phyloP scores from a whole-genome alignment of 2,888 invertebrate species.

The Pachymerium ferrugineum region DNA sequence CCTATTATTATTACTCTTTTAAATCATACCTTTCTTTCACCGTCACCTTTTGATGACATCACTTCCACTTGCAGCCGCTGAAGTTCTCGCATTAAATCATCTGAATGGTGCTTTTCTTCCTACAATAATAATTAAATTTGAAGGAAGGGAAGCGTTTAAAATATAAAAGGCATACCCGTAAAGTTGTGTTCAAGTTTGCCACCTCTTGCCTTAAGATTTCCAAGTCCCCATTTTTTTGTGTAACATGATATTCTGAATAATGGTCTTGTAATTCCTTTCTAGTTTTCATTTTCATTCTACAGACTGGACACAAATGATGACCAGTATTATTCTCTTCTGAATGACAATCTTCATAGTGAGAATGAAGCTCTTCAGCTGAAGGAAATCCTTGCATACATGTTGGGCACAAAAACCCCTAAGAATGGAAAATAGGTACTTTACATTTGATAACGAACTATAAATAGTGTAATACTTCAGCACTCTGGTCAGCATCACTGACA shows the following conservation, averaged over 20 bases:
- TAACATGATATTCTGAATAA: conserved; percentile 41
- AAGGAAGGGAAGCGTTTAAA: background rate
- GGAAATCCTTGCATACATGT: conserved; percentile 49
- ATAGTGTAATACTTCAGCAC: background rate
- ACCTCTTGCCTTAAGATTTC: conserved; percentile 46
- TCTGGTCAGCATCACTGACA: background rate
- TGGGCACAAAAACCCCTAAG: conserved; percentile 52
- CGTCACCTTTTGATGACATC: conserved; percentile 24
- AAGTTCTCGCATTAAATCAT: conserved; percentile 48
- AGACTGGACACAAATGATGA: conserved; percentile 42
- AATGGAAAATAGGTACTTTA: background rate
- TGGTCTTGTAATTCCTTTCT: conserved; percentile 41
- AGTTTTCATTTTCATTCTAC: conserved; percentile 41
- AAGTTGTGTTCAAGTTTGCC: conserved; percentile 44
- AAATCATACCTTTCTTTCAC: conserved; percentile 6
- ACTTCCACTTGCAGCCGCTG: conserved; percentile 42
- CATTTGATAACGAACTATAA: background rate
- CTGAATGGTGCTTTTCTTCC: conserved; percentile 48
- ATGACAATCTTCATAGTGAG: conserved; percentile 41
- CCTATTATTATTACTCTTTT: background rate
- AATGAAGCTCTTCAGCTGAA: conserved; percentile 50
- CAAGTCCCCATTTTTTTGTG: conserved; percentile 43
- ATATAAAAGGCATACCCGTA: conserved; percentile 39
- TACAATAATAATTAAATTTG: conserved; percentile 28
- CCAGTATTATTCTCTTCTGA: conserved; percentile 43